phyloP scores from a whole-genome alignment of 2,797 vertebrate genomes.

The Anas acuta region DNA sequence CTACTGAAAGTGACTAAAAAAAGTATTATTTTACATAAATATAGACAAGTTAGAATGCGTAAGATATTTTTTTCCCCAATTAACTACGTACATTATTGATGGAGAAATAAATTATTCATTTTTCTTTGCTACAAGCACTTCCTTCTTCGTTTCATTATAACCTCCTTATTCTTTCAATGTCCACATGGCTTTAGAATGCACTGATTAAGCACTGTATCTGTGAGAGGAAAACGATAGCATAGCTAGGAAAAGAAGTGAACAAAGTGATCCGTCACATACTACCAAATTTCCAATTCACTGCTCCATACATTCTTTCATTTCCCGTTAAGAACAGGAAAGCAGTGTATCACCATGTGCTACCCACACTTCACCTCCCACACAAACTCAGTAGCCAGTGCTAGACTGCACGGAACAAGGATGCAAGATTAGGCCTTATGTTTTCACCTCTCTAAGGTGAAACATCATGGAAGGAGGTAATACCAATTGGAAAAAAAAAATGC shows the following conservation, averaged over 20 bases:
- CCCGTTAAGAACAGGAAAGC: background rate
- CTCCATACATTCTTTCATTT: background rate
- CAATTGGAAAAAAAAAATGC: background rate
- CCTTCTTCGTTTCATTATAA: background rate
- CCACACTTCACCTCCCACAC: background rate
- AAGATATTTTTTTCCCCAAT: background rate
- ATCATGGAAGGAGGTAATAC: background rate
- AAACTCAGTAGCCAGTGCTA: background rate
- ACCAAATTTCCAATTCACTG: background rate
- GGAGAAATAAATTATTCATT: background rate
- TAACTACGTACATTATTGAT: background rate
- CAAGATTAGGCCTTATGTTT: background rate
- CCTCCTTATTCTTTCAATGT: background rate
- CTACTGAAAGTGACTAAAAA: conserved; percentile 35
- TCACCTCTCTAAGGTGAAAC: background rate
- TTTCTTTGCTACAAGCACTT: background rate
- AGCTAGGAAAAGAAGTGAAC: background rate
- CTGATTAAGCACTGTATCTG: background rate
- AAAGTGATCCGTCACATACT: background rate
- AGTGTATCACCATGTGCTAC: background rate
- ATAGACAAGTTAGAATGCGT: background rate
- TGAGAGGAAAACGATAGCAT: background rate
- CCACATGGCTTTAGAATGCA: background rate
- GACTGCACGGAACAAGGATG: background rate
- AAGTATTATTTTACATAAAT: conserved; percentile 43